Evolutionary conservation across 2,797 vertebrate genomes (phyloP).

Genomic region (Rhinoraja longicauda): DNA sequence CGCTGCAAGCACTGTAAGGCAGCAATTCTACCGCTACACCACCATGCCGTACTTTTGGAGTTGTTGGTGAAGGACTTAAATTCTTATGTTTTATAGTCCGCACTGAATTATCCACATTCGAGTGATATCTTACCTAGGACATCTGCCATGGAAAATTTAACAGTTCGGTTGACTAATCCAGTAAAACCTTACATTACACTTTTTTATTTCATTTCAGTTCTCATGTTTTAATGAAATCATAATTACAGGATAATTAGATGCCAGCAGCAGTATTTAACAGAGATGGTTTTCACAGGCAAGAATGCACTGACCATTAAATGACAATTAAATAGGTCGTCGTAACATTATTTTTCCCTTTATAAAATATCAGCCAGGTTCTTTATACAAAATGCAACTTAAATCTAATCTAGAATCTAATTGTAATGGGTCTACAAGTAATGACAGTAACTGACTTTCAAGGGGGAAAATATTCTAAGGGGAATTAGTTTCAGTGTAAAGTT

Average conservation of each 20-base stretch:
- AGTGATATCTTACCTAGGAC: no score
- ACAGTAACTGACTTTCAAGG: not conserved
- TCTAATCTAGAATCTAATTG: not conserved
- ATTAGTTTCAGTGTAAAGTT: not conserved
- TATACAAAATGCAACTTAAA: constrained; percentile 10
- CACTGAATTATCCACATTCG: not conserved
- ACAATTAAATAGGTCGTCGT: not conserved
- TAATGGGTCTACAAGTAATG: not conserved
- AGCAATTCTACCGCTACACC: no score
- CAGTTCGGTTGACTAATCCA: not conserved
- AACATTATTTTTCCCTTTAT: not conserved
- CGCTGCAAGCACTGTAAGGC: no score
- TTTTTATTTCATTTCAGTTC: not conserved
- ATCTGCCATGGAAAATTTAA: constrained; percentile 11
- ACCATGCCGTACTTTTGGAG: not conserved
- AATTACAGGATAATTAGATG: not conserved
- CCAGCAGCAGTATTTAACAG: not conserved
- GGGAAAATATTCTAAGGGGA: constrained; percentile 17
- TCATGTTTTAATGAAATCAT: constrained; percentile 6
- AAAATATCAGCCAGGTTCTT: constrained; percentile 17
- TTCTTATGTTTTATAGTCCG: not conserved
- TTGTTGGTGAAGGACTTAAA: not conserved
- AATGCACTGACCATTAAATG: not conserved
- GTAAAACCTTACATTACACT: not conserved
- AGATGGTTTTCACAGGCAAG: not conserved